A percentile compares a stretch with the other conserved stretches of the same genome.
Conservation (phyloP, 2,888 invertebrate genomes). For the Ormyrus nitidulus region DNA sequence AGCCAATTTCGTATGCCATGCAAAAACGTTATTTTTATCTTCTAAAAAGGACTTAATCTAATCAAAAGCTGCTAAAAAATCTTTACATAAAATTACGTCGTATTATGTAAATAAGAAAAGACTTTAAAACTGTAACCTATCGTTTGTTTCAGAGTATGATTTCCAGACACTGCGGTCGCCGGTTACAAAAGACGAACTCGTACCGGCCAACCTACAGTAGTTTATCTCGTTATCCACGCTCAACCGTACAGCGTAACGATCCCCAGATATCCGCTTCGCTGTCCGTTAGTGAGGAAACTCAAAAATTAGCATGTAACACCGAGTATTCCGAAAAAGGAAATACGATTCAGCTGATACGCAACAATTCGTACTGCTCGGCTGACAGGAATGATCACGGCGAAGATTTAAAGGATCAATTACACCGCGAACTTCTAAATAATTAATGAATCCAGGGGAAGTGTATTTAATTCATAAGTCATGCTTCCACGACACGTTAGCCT, state of each 20-base stretch:
- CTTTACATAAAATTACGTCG: too few species aligned
- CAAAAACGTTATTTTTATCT: too few species aligned
- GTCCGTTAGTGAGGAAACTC: slow-evolving; percentile 67
- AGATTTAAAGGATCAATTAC: too few species aligned
- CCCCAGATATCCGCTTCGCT: slow-evolving; percentile 65
- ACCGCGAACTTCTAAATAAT: neutral
- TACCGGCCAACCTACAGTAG: slow-evolving; percentile 71
- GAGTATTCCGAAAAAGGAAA: slow-evolving; percentile 31
- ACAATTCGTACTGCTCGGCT: neutral
- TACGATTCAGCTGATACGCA: slow-evolving; percentile 9
- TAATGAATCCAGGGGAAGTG: neutral
- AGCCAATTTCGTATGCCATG: too few species aligned
- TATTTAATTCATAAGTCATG: too few species aligned
- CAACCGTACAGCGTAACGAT: slow-evolving; percentile 60
- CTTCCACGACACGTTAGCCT: too few species aligned
- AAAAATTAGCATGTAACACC: slow-evolving; percentile 56
- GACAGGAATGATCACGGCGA: neutral
- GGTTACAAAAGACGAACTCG: slow-evolving; percentile 62
- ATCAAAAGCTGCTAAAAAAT: too few species aligned
- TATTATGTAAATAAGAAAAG: neutral
- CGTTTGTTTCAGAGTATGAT: slow-evolving; percentile 72
- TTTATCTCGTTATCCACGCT: slow-evolving; percentile 64
- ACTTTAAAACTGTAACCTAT: neutral
- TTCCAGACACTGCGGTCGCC: slow-evolving; percentile 72
- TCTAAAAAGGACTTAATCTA: too few species aligned